Base-by-base conservation (phyloP, 2,797 vertebrate genomes). In the Scomberomorus guttatus region DNA sequence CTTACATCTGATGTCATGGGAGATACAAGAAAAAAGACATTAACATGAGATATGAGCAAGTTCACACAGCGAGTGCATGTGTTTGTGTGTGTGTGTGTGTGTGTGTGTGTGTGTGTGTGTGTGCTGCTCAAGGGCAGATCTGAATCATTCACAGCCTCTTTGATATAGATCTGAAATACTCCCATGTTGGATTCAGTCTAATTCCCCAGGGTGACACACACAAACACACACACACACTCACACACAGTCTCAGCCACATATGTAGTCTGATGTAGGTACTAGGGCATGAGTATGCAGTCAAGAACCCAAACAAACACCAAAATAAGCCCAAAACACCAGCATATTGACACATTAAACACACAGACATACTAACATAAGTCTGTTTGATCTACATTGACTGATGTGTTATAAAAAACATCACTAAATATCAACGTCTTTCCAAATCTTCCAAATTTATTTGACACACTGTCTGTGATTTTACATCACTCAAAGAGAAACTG, bases 111-210 rank as follows among this genome's bases (percentile, higher is more conserved):
- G 57, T 59, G 57, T 65, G 27, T 60, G 71, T 75, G 51, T 77
- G 72, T 66, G 67, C 18, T 64, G 69, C 72, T 80, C 73, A 88
- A 89, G 81, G 85, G 82, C 75, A 63, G 54, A 54, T 68, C 32
- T 77, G 59, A 81, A 75, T 67, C 44, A 0, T 80, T 87, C 59
- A 81, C 52, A 66, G 56, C 34, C n/a, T 63, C 83, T 90, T 87
- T 90, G 79, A 92, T 89, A 82, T 9, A 71, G 71, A 91, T 88
- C 82, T 83, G 46, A 87, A 78, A 79, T 52, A 51, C 50, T 59
- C 32, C 39, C 63, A 75, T 73, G 81, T 84, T 75, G 69, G 57
- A 77, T 86, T 76, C 66, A 56, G 44, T 66, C 50, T 29, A 44
- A 79, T 80, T 81, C 85, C 64, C 64, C 58, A 63, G 25, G 25